Evolutionary conservation across 2,888 invertebrate genomes (phyloP).

Genomic region (Eulithis prunata): DNA sequence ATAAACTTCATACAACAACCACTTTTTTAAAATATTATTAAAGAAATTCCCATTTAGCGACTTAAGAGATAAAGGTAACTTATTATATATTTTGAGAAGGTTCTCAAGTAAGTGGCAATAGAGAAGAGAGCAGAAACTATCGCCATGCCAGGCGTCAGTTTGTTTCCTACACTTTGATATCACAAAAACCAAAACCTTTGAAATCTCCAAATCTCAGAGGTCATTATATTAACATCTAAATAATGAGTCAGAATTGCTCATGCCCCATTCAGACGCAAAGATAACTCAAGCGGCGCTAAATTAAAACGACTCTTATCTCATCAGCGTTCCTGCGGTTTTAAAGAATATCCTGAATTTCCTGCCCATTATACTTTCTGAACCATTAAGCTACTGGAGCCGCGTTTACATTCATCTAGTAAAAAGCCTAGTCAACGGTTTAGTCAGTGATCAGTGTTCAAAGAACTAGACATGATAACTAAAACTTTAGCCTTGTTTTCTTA

Average conservation of each 20-base stretch:
- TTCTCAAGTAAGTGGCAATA: no score
- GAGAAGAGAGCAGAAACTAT: no score
- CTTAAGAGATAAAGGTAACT: no score
- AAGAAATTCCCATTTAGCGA: no score
- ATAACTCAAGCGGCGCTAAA: constrained; percentile 26
- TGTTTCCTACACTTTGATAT: no score
- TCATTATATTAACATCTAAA: constrained; percentile 15
- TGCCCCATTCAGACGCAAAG: constrained; percentile 20
- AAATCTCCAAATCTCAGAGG: not conserved
- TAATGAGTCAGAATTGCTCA: constrained; percentile 17
- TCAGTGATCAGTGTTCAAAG: no score
- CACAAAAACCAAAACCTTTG: not conserved
- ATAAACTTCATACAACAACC: no score
- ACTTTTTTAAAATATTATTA: no score
- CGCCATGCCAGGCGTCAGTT: no score
- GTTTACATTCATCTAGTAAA: constrained; percentile 7
- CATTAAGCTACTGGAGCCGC: constrained; percentile 28
- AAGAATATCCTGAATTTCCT: constrained; percentile 33
- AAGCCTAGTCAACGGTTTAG: constrained; percentile 2
- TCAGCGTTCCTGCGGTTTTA: constrained; percentile 27
- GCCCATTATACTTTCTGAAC: constrained; percentile 30
- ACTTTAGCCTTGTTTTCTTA: no score
- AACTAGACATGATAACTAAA: no score
- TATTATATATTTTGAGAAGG: no score
- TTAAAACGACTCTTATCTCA: constrained; percentile 29